Evolutionary conservation across 2,113 vertebrate genomes (phyloP).

Genomic region (Pituophis catenifer): DNA sequence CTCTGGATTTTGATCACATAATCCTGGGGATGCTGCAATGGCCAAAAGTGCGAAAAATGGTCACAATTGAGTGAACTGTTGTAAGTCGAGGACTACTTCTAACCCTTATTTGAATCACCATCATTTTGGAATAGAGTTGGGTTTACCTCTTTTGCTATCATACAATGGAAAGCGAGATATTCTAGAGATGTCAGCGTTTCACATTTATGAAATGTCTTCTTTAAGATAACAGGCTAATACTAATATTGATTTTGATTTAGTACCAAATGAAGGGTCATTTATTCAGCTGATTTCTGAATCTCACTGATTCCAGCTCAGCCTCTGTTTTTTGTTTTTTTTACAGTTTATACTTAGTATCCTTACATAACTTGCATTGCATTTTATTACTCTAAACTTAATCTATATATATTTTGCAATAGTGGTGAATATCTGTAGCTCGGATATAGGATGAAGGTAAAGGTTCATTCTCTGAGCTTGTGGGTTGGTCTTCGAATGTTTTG

Average conservation of each 20-base stretch:
- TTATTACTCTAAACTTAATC: not conserved
- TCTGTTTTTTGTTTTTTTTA: not conserved
- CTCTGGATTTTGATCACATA: not conserved
- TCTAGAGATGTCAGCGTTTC: not conserved
- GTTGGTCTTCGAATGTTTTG: no score
- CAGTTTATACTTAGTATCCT: not conserved
- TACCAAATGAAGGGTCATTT: not conserved
- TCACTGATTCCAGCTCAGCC: not conserved
- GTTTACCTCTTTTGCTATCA: not conserved
- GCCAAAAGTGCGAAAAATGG: not conserved
- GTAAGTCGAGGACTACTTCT: not conserved
- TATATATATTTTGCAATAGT: not conserved
- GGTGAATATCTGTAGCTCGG: no score
- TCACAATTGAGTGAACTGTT: not conserved
- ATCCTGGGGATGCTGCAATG: not conserved
- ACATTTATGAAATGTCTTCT: not conserved
- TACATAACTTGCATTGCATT: not conserved
- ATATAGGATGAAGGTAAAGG: no score
- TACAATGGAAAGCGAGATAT: not conserved
- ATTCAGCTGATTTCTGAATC: not conserved
- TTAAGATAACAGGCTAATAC: not conserved
- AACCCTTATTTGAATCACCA: not conserved
- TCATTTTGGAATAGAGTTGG: not conserved
- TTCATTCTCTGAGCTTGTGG: no score
- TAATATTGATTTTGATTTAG: not conserved